These are phyloP conservation scores for Ailurus styani DNA, from an alignment of 2,113 vertebrate genomes.

Conservation along the genomic window DNA sequence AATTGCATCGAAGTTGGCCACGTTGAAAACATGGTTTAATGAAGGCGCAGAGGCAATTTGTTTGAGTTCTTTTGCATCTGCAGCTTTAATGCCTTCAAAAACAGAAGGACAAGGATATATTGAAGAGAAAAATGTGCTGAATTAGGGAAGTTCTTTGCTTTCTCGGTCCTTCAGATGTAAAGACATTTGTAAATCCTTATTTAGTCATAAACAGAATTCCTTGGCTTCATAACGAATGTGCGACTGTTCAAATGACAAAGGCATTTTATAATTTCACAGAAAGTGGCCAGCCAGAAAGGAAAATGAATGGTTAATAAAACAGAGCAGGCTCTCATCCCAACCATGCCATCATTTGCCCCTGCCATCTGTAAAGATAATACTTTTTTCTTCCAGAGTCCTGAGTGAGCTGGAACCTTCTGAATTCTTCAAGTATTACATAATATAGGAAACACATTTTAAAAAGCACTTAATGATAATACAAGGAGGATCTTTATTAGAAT, in stretches of 20 bases:
- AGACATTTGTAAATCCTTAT: not conserved
- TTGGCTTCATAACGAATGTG: not conserved
- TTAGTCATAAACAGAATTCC: not conserved
- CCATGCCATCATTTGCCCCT: conserved; percentile 23
- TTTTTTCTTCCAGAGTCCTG: conserved; percentile 47
- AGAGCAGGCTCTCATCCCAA: conserved; percentile 9
- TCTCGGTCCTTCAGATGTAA: not conserved
- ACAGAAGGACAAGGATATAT: not conserved
- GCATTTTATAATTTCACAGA: conserved; percentile 29
- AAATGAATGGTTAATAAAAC: not conserved
- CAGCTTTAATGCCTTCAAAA: conserved; percentile 90
- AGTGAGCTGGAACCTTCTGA: conserved; percentile 34
- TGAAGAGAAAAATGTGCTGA: not conserved
- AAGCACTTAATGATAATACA: conserved; percentile 64
- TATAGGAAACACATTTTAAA: conserved; percentile 52
- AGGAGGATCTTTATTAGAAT: conserved; percentile 60
- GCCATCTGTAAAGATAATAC: conserved; percentile 56
- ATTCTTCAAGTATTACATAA: conserved; percentile 64
- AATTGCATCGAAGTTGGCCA: conserved; percentile 89
- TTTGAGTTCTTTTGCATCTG: conserved; percentile 91
- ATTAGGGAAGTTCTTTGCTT: not conserved
- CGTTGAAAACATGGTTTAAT: conserved; percentile 87
- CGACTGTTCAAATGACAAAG: conserved; percentile 26
- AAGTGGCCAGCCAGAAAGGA: conserved; percentile 10
- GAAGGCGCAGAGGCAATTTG: conserved; percentile 91